A percentile compares a stretch with the other conserved stretches of the same genome.
phyloP scores from a whole-genome alignment of 92 coral and sea anemone genomes.

The Heteractis magnifica region DNA sequence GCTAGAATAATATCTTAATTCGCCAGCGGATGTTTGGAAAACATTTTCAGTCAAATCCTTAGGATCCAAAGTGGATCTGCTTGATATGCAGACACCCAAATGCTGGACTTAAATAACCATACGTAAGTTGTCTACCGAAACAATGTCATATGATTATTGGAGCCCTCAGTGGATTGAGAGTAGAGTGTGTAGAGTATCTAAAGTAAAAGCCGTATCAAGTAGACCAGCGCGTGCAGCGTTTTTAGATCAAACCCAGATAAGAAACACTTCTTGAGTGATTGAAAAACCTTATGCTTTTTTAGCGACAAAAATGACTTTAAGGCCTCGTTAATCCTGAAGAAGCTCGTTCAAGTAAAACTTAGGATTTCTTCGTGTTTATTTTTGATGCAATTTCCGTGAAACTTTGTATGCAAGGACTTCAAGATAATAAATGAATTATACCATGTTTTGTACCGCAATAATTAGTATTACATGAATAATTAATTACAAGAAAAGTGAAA shows the following conservation, averaged over 20 bases:
- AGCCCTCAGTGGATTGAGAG: conserved; percentile 13
- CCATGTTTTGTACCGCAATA: background rate
- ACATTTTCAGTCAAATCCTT: conserved; percentile 28
- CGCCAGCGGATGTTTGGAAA: conserved; percentile 23
- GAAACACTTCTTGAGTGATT: conserved; percentile 28
- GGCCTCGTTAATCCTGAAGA: background rate
- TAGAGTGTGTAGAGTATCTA: conserved; percentile 6
- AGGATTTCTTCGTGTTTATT: background rate
- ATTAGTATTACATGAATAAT: background rate
- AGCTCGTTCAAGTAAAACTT: background rate
- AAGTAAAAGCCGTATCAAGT: conserved; percentile 24
- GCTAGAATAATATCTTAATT: conserved; percentile 12
- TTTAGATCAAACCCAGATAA: conserved; percentile 35
- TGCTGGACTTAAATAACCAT: background rate
- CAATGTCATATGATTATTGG: conserved; percentile 8
- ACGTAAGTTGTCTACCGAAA: background rate
- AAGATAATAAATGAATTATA: background rate
- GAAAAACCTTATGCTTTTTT: background rate
- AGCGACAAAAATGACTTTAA: background rate
- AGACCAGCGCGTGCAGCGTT: conserved; percentile 28
- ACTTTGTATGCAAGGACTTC: background rate
- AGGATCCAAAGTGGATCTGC: background rate
- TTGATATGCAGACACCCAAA: conserved; percentile 23
- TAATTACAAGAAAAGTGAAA: background rate
- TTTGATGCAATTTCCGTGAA: background rate